phyloP scores from a whole-genome alignment of 1,140 invertebrate species.

The Drosophila chauvacae region DNA sequence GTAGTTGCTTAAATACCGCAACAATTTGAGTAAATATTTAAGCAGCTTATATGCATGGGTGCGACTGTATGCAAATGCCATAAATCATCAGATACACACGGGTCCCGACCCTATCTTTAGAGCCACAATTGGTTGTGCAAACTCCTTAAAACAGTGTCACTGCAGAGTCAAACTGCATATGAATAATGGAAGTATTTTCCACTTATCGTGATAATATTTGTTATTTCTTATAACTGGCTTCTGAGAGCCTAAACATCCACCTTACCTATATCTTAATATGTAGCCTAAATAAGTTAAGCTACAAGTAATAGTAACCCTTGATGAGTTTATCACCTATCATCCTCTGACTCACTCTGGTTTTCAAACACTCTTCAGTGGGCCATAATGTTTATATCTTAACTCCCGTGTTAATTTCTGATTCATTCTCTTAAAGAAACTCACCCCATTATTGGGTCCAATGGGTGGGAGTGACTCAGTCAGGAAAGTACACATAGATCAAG shows the following conservation, averaged over 20 bases:
- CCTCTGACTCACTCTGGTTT: not conserved
- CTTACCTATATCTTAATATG: not conserved
- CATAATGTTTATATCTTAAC: not conserved
- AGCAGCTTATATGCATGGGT: slow-evolving; percentile 48
- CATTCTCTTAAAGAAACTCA: not conserved
- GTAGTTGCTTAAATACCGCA: slow-evolving; percentile 65
- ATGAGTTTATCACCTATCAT: not conserved
- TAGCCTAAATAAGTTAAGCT: not conserved
- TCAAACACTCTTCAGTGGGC: not conserved
- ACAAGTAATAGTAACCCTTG: not conserved
- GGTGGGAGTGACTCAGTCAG: slow-evolving; percentile 13
- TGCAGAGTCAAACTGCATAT: not conserved
- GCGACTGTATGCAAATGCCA: slow-evolving; percentile 52
- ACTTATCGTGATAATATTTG: not conserved
- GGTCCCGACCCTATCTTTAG: slow-evolving; percentile 21
- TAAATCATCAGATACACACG: slow-evolving; percentile 26
- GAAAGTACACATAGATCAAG: slow-evolving; percentile 5
- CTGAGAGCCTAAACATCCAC: not conserved
- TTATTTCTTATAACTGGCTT: not conserved
- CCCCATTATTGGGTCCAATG: too few species aligned
- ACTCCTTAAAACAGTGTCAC: slow-evolving; percentile 12
- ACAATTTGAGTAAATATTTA: slow-evolving; percentile 67
- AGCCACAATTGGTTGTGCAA: slow-evolving; percentile 27
- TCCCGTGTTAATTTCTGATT: slow-evolving; percentile 11
- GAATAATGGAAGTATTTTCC: not conserved